Evolutionary conservation across 2,113 vertebrate species (phyloP), one percentile per base, ranked within the genome.

Genomic region (Syngnathoides biaculeatus): DNA sequence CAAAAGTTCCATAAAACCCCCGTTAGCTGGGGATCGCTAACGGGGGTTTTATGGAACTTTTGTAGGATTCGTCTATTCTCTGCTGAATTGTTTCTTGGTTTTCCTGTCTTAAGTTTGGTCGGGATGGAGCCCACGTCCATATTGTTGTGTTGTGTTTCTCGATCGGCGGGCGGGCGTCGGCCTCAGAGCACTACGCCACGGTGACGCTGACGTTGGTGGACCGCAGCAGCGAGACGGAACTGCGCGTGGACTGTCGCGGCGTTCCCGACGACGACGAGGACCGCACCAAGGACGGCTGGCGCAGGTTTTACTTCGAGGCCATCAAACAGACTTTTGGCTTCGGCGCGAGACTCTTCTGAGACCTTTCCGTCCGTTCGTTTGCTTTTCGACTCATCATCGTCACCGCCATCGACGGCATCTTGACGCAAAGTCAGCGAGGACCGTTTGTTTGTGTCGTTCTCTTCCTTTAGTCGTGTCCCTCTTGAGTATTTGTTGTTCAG

Each of bases 271-370:
- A 79, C 0, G 95, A 98, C 86, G 97, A 97, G 75, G 96, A 99
- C 79, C 90, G 93, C 77, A 98, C 95, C 43, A 93, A 92, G 84
- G 93, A 96, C 76, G 97, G 97, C 79, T 99, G 97, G 97, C 93
- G 94, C 89, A 92, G 94, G 88, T 97, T 98, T 86, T 99, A 99
- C 89, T 97, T 99, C 0, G 93, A 96, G 65, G 93, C 95, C 84
- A 98, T 99, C 72, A 98, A 96, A 94, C 95, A 97, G 94, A 99
- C 97, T 63, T 99, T 99, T 89, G 96, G 97, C 78, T 98, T 90
- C 0, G 96, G 96, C 0, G 93, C 94, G 14, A 90, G 92, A 67
- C 93, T 98, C 71, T 94, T 92, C 87, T 97, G 94, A 94, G 68
- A 35, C 45, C 4, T 35, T 35, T 39, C n/a, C 55, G 40, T n/a